Percentiles rank a stretch among this genome's conserved stretches.
Conservation (phyloP, 1,140 invertebrate genomes). For the Drosophila bocki region DNA sequence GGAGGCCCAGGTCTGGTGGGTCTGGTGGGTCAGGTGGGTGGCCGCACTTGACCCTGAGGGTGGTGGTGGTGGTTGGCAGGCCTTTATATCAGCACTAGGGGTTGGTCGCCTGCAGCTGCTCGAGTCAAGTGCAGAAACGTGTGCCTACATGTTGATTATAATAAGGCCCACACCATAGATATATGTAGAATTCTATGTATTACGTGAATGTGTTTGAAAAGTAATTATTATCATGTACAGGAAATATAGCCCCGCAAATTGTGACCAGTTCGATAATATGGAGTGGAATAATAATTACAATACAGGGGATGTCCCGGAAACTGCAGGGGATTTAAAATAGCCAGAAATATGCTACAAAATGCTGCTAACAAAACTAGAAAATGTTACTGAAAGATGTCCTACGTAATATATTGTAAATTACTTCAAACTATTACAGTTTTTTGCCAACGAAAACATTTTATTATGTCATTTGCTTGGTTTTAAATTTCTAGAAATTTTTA, state of each 20-base stretch:
- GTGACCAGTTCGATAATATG: background rate
- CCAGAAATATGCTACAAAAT: too few species aligned
- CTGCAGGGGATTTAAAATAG: background rate
- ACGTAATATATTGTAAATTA: too few species aligned
- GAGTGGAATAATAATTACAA: background rate
- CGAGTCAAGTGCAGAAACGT: slow-evolving; percentile 83
- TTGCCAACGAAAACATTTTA: too few species aligned
- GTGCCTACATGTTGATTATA: slow-evolving; percentile 71
- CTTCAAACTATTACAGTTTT: too few species aligned
- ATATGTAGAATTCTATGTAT: slow-evolving; percentile 19
- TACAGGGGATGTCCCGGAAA: background rate
- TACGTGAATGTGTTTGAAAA: background rate
- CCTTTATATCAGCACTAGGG: slow-evolving; percentile 67
- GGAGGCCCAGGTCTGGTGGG: slow-evolving; percentile 3
- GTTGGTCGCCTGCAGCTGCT: slow-evolving; percentile 63
- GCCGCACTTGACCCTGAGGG: slow-evolving; percentile 73
- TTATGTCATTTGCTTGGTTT: too few species aligned
- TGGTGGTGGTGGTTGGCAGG: slow-evolving; percentile 39
- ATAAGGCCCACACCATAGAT: slow-evolving; percentile 33
- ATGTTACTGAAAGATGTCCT: too few species aligned
- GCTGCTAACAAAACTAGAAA: too few species aligned
- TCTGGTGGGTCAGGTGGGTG: slow-evolving; percentile 59
- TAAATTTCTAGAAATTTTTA: background rate
- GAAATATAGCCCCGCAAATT: slow-evolving; percentile 1
- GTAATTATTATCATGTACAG: slow-evolving; percentile 9